Evolutionary conservation across 2,797 vertebrate species (phyloP), one percentile per base, ranked within the genome.

Genomic region (Onychomys arenicola): DNA sequence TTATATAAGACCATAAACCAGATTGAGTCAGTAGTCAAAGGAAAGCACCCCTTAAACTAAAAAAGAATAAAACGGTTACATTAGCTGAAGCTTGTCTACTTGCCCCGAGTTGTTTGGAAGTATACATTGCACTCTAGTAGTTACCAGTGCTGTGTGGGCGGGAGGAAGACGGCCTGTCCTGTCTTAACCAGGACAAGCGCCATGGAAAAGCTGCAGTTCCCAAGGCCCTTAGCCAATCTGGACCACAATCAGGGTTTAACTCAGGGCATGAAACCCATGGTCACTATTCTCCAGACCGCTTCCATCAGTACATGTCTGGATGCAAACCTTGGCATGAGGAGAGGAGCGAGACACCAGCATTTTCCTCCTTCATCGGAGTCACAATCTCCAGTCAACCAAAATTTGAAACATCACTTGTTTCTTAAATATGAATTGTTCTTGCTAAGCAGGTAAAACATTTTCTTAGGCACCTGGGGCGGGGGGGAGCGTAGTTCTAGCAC

Each of bases 201-300:
- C 27, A 95, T 13, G 1, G 16, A 67, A 91, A 90, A 73, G 11
- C n/a, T 89, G n/a, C 32, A 49, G 57, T 85, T 85, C 43, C 83
- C 49, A 46, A 95, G 46, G 14, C 11, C 61, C 83, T 7, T 63
- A 93, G 71, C 17, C 57, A 89, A 46, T 27, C n/a, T 73, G 43
- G 29, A 78, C n/a, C 13, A 43, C 27, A 96, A 89, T 34, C 61
- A 89, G 73, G 23, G 67, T 80, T 91, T 17, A 96, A 94, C 46
- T 9, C 57, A 55, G 81, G 75, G 23, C 16, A 73, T n/a, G 40
- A 40, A 93, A 34, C 76, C 81, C 34, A 10, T 2, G 69, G 61
- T 83, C 32, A 11, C 16, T 57, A 52, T 83, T 80, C 87, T 59
- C 52, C 57, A 83, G 55, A 6, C 6, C 37, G 0, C 73, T 84